A percentile compares a stretch with the other conserved stretches of the same genome.
phyloP scores from a whole-genome alignment of 1,140 invertebrate genomes.

The Trachelipus rathkii region DNA sequence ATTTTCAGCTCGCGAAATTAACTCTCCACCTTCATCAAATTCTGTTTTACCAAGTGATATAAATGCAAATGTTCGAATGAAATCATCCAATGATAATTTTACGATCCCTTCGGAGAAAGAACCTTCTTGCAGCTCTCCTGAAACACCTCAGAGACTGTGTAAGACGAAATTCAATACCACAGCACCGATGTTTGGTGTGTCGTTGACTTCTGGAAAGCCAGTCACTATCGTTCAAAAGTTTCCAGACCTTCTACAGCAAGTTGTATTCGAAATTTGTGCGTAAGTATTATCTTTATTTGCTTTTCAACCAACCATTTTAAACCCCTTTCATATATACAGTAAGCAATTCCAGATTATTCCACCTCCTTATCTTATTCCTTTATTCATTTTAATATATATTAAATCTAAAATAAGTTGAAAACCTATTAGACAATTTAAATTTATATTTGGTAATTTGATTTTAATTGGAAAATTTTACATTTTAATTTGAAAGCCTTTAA shows the following conservation, averaged over 20 bases:
- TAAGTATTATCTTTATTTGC: constrained; percentile 50
- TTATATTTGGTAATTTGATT: too few species aligned
- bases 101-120: background rate
- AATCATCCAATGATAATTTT: background rate
- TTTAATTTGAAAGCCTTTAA: too few species aligned
- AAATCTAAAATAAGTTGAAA: too few species aligned
- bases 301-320: background rate
- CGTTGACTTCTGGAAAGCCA: constrained; percentile 81
- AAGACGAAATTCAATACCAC: constrained; percentile 85
- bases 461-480: too few species aligned
- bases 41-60: background rate
- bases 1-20: background rate
- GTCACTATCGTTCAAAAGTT: constrained; percentile 92
- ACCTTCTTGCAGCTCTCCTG: background rate
- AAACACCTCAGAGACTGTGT: constrained; percentile 67
- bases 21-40: background rate
- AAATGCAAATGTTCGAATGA: background rate
- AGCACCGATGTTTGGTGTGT: constrained; percentile 87
- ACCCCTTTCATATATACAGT: too few species aligned
- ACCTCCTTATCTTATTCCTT: too few species aligned
- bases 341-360: too few species aligned
- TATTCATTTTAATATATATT: too few species aligned
- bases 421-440: too few species aligned
- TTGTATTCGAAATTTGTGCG: constrained; percentile 85
- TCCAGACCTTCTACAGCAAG: constrained; percentile 86